Evolutionary conservation across 2,797 vertebrate genomes (phyloP).

Genomic region (Anolis apletophallus): DNA sequence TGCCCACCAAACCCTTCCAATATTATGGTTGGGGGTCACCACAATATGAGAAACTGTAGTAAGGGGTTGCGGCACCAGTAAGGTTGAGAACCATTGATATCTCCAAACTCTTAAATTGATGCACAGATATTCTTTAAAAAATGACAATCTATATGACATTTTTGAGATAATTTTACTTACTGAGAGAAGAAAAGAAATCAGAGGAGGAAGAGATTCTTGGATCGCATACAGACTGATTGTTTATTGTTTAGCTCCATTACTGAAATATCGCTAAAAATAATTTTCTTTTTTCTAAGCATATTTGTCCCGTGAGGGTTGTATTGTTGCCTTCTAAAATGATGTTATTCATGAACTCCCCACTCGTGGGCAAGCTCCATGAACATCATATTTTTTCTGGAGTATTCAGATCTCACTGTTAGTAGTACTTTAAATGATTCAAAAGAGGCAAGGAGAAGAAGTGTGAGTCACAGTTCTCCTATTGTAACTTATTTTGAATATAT

Average conservation of each 20-base stretch:
- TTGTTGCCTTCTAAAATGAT: background rate
- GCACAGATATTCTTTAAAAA: background rate
- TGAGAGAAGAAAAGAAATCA: background rate
- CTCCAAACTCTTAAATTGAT: background rate
- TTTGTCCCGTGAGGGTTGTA: background rate
- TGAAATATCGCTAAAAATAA: background rate
- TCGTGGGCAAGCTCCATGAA: background rate
- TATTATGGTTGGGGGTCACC: too few relatives aligned
- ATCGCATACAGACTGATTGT: background rate
- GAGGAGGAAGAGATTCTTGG: background rate
- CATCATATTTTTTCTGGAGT: background rate
- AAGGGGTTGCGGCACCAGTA: too few relatives aligned
- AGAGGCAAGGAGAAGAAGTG: background rate
- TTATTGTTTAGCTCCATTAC: background rate
- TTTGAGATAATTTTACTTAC: background rate
- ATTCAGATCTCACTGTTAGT: background rate
- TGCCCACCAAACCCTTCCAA: too few relatives aligned
- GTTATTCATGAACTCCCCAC: background rate
- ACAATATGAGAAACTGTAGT: too few relatives aligned
- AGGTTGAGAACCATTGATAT: too few relatives aligned
- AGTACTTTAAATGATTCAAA: background rate
- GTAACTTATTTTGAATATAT: slow-evolving; percentile 27
- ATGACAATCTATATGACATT: too few relatives aligned
- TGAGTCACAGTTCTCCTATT: background rate
- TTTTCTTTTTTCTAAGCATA: background rate